Base-by-base conservation (phyloP, 2,797 vertebrate genomes). In the Trichosurus vulpecula region DNA sequence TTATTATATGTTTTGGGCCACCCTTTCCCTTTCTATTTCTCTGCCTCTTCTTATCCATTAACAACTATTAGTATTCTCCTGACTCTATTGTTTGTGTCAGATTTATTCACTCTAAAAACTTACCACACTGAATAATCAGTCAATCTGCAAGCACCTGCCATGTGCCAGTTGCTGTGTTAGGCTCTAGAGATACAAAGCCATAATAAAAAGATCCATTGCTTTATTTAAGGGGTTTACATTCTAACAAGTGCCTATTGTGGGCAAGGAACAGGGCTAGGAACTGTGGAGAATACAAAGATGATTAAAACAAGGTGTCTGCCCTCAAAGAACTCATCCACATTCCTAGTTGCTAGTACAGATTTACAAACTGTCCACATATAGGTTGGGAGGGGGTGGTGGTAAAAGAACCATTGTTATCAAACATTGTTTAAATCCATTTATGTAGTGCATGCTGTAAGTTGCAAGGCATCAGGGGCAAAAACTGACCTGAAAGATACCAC, bases 131-230 rank as follows among this genome's bases (percentile, higher is more conserved):
- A 47, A 47, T 22, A 47, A 27, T 52, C 51, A 92, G 47, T 91
- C 87, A 90, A 56, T 92, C 87, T 19, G 16, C 35, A 74, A 22
- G n/a, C 35, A 96, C n/a, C 13, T n/a, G 19, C 52, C 52, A 81
- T 89, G 74, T 96, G 57, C 91, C 95, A 90, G 94, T 90, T 53
- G 92, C 6, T n/a, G 16, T 74, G 35, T 41, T 74, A 74, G n/a
- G 19, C 25, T 22, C 66, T 25, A 81, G 74, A 47, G 12, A 47
- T 81, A 81, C 66, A 41, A 47, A 81, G 41, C 41, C 8, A 47
- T 41, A 41, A 61, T 61, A 13, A 9, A 61, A 61, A 61, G 35
- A 35, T 61, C 25, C 25, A 56, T 27, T 22, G 61, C 19, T 81
- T 47, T 81, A 81, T 47, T 81, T 81, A 22, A 47, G 41, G 41